phyloP scores from a whole-genome alignment of 2,888 invertebrate genomes.

The Mesorhabditis spiculigera region DNA sequence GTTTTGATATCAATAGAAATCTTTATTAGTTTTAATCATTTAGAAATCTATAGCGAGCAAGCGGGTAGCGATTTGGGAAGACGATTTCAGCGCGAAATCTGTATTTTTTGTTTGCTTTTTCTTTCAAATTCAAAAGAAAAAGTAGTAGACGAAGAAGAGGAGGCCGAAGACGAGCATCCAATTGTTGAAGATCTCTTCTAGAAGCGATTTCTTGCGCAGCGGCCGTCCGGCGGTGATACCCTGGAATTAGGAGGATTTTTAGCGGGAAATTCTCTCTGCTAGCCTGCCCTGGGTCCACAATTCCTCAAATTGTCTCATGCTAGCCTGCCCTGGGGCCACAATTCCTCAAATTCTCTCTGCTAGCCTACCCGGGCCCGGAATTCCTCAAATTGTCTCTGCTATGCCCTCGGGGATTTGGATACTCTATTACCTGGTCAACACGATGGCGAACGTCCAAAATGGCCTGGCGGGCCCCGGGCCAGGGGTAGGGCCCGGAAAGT shows the following conservation, averaged over 20 bases:
- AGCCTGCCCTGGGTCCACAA: no score
- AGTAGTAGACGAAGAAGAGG: neutral
- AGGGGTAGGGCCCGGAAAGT: slow-evolving; percentile 34
- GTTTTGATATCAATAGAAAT: no score
- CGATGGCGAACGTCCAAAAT: no score
- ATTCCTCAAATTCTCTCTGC: no score
- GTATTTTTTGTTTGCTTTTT: neutral
- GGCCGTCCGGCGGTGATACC: neutral
- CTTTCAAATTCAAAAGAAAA: slow-evolving; percentile 1
- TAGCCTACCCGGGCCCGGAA: no score
- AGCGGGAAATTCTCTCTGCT: neutral
- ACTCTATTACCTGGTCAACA: no score
- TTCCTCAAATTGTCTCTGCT: no score
- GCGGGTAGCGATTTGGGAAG: neutral
- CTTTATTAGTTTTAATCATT: no score
- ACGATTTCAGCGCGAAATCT: neutral
- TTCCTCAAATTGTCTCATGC: no score
- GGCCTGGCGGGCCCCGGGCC: slow-evolving; percentile 43
- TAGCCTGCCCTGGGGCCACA: no score
- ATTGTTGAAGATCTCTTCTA: neutral
- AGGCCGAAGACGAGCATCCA: neutral
- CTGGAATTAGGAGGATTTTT: neutral
- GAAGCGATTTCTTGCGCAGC: neutral
- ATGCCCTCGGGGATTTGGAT: no score
- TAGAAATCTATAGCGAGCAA: no score